A percentile compares a stretch with the other conserved stretches of the same genome.
phyloP scores from a whole-genome alignment of 2,888 invertebrate species.

The Eurois occulta region DNA sequence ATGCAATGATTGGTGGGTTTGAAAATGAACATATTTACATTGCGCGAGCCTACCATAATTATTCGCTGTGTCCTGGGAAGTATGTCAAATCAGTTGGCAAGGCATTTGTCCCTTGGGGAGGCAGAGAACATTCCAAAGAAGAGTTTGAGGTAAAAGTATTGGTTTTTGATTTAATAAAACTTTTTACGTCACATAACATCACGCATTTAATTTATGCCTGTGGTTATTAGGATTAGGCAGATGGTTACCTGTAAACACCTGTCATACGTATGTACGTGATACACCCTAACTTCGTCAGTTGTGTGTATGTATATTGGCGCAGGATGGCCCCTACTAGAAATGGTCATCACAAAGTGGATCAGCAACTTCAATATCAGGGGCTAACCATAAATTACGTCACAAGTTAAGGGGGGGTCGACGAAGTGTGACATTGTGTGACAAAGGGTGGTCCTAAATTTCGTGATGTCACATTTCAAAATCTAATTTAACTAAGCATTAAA shows the following conservation, averaged over 20 bases:
- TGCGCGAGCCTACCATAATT: constrained; percentile 92
- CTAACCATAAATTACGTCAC: too few relatives aligned
- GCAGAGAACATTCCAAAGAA: constrained; percentile 91
- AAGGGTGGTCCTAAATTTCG: too few relatives aligned
- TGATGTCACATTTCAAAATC: too few relatives aligned
- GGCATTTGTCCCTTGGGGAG: constrained; percentile 94
- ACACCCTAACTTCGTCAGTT: not conserved
- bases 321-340: not conserved
- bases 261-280: not conserved
- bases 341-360: not conserved
- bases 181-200: not conserved
- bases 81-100: constrained; percentile 92
- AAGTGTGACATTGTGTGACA: too few relatives aligned
- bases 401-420: too few relatives aligned
- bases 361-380: not conserved
- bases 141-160: constrained; percentile 91
- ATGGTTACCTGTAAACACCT: not conserved
- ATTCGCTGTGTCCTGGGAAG: constrained; percentile 94
- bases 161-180: not conserved
- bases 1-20: constrained; percentile 92
- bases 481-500: too few relatives aligned
- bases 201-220: not conserved
- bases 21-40: constrained; percentile 92
- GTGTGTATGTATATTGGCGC: not conserved
- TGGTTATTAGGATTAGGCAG: not conserved